Percentiles rank a stretch among this genome's conserved stretches.
Evolutionary conservation across 2,113 vertebrate species (phyloP).

Genomic region (Eidolon helvum): DNA sequence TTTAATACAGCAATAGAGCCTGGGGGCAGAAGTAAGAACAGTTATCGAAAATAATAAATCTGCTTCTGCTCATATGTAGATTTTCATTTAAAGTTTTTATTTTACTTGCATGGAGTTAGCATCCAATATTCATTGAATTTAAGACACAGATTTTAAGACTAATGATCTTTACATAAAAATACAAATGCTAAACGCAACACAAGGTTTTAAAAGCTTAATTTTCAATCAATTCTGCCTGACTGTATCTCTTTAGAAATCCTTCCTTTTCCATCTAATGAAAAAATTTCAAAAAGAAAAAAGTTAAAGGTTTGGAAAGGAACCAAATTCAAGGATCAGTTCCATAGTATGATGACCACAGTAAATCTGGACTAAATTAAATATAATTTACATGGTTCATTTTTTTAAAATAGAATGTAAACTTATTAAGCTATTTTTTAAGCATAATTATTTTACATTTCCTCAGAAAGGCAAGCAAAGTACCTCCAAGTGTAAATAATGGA

Average conservation of each 20-base stretch:
- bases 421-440: not conserved
- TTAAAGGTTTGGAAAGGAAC: not conserved
- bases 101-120: not conserved
- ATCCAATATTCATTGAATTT: not conserved
- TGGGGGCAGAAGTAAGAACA: not conserved
- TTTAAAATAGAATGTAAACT: not conserved
- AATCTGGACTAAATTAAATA: not conserved
- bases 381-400: not conserved
- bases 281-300: not conserved
- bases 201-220: constrained; percentile 30
- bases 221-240: constrained; percentile 1
- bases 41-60: not conserved
- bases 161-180: not conserved
- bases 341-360: not conserved
- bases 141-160: not conserved
- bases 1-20: not conserved
- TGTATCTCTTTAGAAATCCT: not conserved
- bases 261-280: constrained; percentile 6
- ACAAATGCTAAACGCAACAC: constrained; percentile 26
- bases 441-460: constrained; percentile 32
- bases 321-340: constrained; percentile 8
- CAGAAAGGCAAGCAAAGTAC: not conserved
- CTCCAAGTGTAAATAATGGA: not conserved
- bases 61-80: not conserved
- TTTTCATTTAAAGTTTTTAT: constrained; percentile 16